Conservation (phyloP, 2,797 vertebrate genomes). For the Diplodus puntazzo region DNA sequence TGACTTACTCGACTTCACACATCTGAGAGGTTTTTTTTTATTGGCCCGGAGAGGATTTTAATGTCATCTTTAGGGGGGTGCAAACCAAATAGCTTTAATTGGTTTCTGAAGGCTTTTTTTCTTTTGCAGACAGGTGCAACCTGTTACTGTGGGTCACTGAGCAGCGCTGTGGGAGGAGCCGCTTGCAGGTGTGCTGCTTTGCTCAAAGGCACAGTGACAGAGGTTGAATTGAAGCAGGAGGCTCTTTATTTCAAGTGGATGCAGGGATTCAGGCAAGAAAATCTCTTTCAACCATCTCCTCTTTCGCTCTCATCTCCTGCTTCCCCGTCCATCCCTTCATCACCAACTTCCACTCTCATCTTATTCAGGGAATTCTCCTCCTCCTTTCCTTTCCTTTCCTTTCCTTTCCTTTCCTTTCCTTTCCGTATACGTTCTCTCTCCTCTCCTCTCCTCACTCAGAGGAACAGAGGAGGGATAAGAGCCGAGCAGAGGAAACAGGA, state of each 20-base stretch:
- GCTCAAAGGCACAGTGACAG: constrained; percentile 12
- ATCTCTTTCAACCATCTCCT: too few relatives aligned
- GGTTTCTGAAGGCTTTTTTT: not conserved
- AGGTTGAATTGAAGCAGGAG: not conserved
- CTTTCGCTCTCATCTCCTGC: too few relatives aligned
- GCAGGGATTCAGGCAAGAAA: not conserved
- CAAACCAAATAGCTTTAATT: not conserved
- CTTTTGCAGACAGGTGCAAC: not conserved
- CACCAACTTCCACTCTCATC: too few relatives aligned
- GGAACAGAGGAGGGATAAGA: not conserved
- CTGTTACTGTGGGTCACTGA: constrained; percentile 9
- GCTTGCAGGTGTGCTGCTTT: not conserved
- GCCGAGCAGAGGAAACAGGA: constrained; percentile 6
- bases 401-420: not conserved
- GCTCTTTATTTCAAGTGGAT: not conserved
- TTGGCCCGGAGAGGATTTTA: constrained; percentile 24
- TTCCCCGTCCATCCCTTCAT: too few relatives aligned
- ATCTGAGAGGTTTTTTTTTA: constrained; percentile 6
- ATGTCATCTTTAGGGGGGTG: not conserved
- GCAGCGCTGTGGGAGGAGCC: not conserved
- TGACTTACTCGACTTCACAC: constrained; percentile 15
- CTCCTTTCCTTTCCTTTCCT: too few relatives aligned
- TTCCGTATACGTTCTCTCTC: not conserved
- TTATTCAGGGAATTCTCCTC: too few relatives aligned
- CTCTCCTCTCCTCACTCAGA: not conserved